Base-by-base conservation (phyloP, 1,140 invertebrate species). In the Leptopilina boulardi region DNA sequence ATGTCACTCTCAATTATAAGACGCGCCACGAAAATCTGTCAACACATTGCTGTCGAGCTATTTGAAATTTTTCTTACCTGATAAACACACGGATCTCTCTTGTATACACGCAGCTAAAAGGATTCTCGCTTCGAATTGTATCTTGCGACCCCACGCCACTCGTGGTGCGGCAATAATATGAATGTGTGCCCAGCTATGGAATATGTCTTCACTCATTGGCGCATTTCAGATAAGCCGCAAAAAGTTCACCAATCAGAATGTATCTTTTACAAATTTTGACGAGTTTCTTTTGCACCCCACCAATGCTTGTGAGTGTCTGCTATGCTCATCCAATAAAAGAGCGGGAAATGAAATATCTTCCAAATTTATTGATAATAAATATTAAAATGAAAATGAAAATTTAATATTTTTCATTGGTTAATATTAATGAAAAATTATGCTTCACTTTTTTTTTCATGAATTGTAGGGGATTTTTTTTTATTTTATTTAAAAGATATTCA, bases 111-210 rank as follows among this genome's bases (percentile, higher is more conserved):
- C n/a, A 90, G 91, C 91, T 91, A 90, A 92, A 90, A 91, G 91
- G 91, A 92, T 92, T 92, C 88, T 87, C 88, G 91, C 92, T 93
- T 92, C 91, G 92, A 92, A 92, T n/a, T n/a, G n/a, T 91, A 91
- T 89, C 88, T 38, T 38, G 86, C 88, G 91, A 92, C 92, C 92
- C 92, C 92, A 93, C 92, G 92, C 92, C 91, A 93, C 92, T 92
- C 91, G 90, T 91, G 91, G 90, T 91, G 91, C 91, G 88, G 89
- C 88, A 91, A n/a, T n/a, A n/a, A n/a, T n/a, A n/a, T n/a, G n/a
- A 91, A 91, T 89, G 91, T 88, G 89, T 91, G 90, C 89, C 87
- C 87, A n/a, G 90, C 89, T 89, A 88, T 51, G 89, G 89, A 90
- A 92, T 91, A 89, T 87, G 87, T 83, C 73, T 73, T 73, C 80